Percentiles rank a stretch among this genome's conserved stretches.
These are phyloP conservation scores for Pristionchus entomophagus DNA, from an alignment of 2,888 invertebrate genomes.

Conservation along the genomic window DNA sequence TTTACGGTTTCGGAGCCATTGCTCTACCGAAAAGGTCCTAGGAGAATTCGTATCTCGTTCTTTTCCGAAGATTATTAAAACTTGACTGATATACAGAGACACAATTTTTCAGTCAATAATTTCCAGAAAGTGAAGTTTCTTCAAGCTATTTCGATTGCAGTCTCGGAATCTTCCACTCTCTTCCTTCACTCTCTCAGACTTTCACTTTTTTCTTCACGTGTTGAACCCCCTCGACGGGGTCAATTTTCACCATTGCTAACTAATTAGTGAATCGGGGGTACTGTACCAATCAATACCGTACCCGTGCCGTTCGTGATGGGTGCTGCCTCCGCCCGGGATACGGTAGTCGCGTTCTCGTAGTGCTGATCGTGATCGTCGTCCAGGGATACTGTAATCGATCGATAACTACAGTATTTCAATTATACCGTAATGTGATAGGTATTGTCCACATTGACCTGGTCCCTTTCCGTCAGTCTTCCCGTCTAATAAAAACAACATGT, in stretches of 20 bases:
- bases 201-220: background rate
- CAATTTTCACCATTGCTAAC: background rate
- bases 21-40: too few species aligned
- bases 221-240: background rate
- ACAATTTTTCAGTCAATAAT: too few species aligned
- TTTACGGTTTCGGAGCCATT: too few species aligned
- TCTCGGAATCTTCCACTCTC: slow-evolving; percentile 32
- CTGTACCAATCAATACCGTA: background rate
- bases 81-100: too few species aligned
- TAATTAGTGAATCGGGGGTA: background rate
- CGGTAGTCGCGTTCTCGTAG: slow-evolving; percentile 27
- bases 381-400: slow-evolving; percentile 41
- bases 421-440: slow-evolving; percentile 23
- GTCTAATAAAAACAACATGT: slow-evolving; percentile 41
- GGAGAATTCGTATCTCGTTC: too few species aligned
- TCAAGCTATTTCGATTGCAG: background rate
- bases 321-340: background rate
- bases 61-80: too few species aligned
- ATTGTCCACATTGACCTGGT: slow-evolving; percentile 1
- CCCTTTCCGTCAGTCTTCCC: background rate
- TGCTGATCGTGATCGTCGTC: slow-evolving; percentile 13
- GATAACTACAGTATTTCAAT: background rate
- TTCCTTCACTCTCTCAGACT: background rate
- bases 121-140: background rate
- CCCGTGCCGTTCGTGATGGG: slow-evolving; percentile 13